A percentile compares a stretch with the other conserved stretches of the same genome.
Conservation (phyloP, 2,888 invertebrate genomes). For the Eilema caniola region DNA sequence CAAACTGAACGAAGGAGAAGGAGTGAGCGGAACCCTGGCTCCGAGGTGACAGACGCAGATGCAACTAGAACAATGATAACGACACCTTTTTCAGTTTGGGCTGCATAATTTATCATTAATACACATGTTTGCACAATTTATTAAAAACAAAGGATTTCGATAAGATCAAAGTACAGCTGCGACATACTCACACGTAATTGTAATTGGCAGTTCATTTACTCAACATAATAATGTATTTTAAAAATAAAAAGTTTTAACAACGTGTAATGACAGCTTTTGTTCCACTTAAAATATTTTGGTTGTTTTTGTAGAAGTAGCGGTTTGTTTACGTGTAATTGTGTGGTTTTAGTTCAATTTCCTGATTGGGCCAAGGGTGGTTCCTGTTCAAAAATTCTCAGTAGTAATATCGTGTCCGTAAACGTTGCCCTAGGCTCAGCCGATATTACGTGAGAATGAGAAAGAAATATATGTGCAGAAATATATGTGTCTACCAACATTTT, state of each 20-base stretch:
- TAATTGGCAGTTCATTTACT: slow-evolving; percentile 43
- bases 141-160: slow-evolving; percentile 1
- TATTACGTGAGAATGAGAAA: neutral
- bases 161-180: slow-evolving; percentile 39
- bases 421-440: neutral
- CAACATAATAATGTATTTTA: slow-evolving; percentile 31
- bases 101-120: no score
- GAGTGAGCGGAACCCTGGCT: no score
- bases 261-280: slow-evolving; percentile 34
- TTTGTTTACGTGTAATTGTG: neutral
- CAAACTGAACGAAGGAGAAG: no score
- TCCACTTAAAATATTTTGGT: slow-evolving; percentile 7
- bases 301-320: neutral
- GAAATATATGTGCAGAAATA: no score
- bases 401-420: neutral
- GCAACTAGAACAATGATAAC: neutral
- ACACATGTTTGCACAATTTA: neutral
- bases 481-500: no score
- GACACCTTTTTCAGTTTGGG: no score
- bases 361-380: neutral
- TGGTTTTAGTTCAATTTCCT: neutral
- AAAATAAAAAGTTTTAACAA: slow-evolving; percentile 36
- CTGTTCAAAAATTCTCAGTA: slow-evolving; percentile 1
- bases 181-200: slow-evolving; percentile 23
- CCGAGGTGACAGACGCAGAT: neutral